Evolutionary conservation across 1,140 invertebrate species (phyloP).

Genomic region (Pygmarrhopalites habei): DNA sequence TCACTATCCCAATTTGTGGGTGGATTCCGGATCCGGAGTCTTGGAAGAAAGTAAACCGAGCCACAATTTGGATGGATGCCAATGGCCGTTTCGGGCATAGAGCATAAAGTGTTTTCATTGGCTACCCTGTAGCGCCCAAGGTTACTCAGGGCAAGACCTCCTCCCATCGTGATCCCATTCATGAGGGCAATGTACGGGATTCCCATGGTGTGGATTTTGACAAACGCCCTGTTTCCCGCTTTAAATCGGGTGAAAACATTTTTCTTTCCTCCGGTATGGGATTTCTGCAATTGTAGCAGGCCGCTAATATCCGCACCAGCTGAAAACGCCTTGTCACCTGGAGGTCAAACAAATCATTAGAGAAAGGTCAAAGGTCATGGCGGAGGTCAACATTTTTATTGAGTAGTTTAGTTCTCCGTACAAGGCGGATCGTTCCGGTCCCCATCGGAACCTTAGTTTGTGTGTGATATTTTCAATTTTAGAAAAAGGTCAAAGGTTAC

Average conservation of each 20-base stretch:
- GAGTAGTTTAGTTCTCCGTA: neutral
- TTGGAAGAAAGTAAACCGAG: constrained; percentile 79
- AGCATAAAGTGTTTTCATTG: constrained; percentile 93
- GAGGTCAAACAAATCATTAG: too few species aligned
- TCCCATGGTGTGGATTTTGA: constrained; percentile 79
- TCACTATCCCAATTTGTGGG: too few species aligned
- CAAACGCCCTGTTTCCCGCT: constrained; percentile 89
- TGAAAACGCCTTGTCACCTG: constrained; percentile 92
- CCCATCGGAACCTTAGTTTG: too few species aligned
- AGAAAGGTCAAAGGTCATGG: too few species aligned
- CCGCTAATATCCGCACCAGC: constrained; percentile 93
- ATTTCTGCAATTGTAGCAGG: constrained; percentile 61
- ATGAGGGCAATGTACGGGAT: constrained; percentile 91
- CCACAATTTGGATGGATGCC: constrained; percentile 97
- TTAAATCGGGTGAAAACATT: constrained; percentile 80
- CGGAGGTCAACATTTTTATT: too few species aligned
- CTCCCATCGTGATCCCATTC: constrained; percentile 96
- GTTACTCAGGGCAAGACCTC: constrained; percentile 93
- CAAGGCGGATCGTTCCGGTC: too few species aligned
- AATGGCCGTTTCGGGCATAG: constrained; percentile 92
- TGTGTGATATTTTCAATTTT: too few species aligned
- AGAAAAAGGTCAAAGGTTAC: too few species aligned
- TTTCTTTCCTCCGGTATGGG: constrained; percentile 53
- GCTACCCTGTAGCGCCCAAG: constrained; percentile 87
- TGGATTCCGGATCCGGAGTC: too few species aligned